Percentiles rank a stretch among this genome's conserved stretches.
These are phyloP conservation scores for Masticophis lateralis DNA, from an alignment of 2,797 vertebrate genomes.

Conservation along the genomic window DNA sequence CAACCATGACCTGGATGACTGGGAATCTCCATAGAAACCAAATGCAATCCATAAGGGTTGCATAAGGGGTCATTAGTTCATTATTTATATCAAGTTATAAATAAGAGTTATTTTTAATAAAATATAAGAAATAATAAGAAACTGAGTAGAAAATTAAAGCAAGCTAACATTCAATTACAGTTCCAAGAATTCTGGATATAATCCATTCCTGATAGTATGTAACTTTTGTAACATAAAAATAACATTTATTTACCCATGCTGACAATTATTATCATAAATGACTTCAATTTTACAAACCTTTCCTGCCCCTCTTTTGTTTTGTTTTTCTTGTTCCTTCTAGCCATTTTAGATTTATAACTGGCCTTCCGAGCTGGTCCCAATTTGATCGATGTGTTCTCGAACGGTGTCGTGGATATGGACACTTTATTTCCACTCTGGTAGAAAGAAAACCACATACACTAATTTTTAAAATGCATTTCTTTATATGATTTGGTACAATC, in stretches of 20 bases:
- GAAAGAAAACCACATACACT: slow-evolving; percentile 31
- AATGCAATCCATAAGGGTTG: neutral
- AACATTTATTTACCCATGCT: neutral
- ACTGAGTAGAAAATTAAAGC: neutral
- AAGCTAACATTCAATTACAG: neutral
- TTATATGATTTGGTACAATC: neutral
- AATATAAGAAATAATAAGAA: neutral
- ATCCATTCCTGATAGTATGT: slow-evolving; percentile 4
- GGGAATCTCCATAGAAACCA: neutral
- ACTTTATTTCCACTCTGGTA: slow-evolving; percentile 91
- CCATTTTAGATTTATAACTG: slow-evolving; percentile 92
- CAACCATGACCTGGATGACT: neutral
- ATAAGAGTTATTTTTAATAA: neutral
- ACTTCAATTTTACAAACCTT: slow-evolving; percentile 74
- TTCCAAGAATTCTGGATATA: neutral
- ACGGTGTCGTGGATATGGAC: slow-evolving; percentile 90
- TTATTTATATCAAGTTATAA: neutral
- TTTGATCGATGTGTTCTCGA: slow-evolving; percentile 97
- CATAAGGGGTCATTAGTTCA: neutral
- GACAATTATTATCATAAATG: neutral
- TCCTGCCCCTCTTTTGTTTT: slow-evolving; percentile 91
- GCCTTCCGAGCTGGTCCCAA: slow-evolving; percentile 91
- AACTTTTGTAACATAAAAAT: neutral
- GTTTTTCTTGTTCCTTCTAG: slow-evolving; percentile 88
- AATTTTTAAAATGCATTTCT: slow-evolving; percentile 5